phyloP scores from a whole-genome alignment of 2,888 invertebrate genomes.

The Melinopterus prodromus region DNA sequence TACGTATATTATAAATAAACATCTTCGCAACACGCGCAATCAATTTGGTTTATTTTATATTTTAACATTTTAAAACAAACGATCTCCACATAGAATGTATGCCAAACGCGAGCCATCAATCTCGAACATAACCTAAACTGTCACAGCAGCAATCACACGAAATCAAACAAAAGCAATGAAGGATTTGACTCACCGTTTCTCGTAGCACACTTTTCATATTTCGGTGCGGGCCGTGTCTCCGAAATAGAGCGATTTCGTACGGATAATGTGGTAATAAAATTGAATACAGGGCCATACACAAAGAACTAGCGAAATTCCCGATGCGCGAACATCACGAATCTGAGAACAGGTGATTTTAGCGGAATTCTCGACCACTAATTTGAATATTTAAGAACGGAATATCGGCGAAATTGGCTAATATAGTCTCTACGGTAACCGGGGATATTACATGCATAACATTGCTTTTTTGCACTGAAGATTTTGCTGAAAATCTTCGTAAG shows the following conservation, averaged over 20 bases:
- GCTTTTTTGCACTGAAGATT: conserved; percentile 32
- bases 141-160: neutral
- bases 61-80: conserved; percentile 11
- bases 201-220: conserved; percentile 32
- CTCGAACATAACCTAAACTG: conserved; percentile 23
- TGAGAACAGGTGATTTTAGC: neutral
- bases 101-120: neutral
- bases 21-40: neutral
- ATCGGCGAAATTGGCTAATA: neutral
- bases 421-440: conserved; percentile 17
- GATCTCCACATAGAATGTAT: neutral
- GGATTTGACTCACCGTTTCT: conserved; percentile 28
- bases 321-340: conserved; percentile 24
- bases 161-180: neutral
- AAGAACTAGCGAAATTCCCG: conserved; percentile 35
- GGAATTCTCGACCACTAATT: neutral
- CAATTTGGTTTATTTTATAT: neutral
- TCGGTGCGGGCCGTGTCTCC: conserved; percentile 24
- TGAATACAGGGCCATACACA: conserved; percentile 35
- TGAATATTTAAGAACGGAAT: neutral
- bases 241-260: conserved; percentile 29
- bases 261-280: conserved; percentile 30
- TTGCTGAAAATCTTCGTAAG: conserved; percentile 33
- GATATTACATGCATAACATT: conserved; percentile 33
- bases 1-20: neutral